phyloP scores from a whole-genome alignment of 2,797 vertebrate species.

The Macroramphosus scolopax region DNA sequence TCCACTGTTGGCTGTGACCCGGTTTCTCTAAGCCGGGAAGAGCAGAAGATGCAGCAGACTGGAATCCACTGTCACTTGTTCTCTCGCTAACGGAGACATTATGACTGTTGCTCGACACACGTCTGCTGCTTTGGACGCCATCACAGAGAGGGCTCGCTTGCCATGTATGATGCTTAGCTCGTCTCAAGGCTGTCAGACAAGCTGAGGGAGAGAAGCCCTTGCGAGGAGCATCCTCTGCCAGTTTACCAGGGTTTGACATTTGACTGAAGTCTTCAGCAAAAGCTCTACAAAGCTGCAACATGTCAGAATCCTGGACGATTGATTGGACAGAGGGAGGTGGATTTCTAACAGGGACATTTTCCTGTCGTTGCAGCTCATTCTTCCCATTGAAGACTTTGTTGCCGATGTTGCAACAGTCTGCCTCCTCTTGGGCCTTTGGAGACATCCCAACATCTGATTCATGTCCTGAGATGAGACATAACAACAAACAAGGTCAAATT shows the following conservation, averaged over 20 bases:
- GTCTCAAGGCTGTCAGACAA: constrained; percentile 57
- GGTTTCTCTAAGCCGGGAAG: constrained; percentile 23
- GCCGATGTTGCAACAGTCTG: background rate
- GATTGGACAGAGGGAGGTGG: constrained; percentile 7
- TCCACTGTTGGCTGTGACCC: constrained; percentile 13
- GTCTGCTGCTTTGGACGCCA: background rate
- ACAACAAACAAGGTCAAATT: background rate
- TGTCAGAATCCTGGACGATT: constrained; percentile 63
- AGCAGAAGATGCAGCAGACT: constrained; percentile 40
- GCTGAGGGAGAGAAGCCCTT: constrained; percentile 48
- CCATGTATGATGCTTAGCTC: constrained; percentile 34
- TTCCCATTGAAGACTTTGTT: constrained; percentile 5
- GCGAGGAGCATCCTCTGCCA: constrained; percentile 10
- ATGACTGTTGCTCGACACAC: constrained; percentile 10
- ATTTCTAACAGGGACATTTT: constrained; percentile 7
- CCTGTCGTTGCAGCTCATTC: constrained; percentile 13
- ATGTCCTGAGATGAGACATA: constrained; percentile 46
- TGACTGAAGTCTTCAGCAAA: constrained; percentile 77
- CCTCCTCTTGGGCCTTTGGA: constrained; percentile 11
- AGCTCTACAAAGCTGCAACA: constrained; percentile 74
- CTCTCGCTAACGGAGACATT: constrained; percentile 18
- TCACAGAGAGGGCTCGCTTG: constrained; percentile 14
- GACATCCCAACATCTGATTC: constrained; percentile 3
- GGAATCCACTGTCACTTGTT: constrained; percentile 62
- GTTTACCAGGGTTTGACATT: constrained; percentile 31